Evolutionary conservation across 2,888 invertebrate species (phyloP).

Genomic region (Rutpela maculata): DNA sequence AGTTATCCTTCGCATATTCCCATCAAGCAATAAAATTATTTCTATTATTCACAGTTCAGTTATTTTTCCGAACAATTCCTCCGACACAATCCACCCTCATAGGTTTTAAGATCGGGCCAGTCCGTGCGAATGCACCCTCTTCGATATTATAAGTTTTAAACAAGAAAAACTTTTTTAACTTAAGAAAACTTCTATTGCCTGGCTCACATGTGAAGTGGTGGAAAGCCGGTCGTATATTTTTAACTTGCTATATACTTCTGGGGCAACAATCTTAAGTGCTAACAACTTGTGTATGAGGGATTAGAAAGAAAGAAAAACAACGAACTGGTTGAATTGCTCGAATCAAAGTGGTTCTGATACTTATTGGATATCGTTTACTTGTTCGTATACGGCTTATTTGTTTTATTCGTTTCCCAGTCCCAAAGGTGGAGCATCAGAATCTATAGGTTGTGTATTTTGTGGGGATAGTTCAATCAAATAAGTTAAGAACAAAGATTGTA

Average conservation of each 20-base stretch:
- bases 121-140: neutral
- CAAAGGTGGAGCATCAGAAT: too few relatives aligned
- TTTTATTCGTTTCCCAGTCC: too few relatives aligned
- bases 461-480: too few relatives aligned
- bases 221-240: constrained; percentile 2
- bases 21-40: neutral
- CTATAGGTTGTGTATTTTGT: too few relatives aligned
- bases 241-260: neutral
- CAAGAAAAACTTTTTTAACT: constrained; percentile 14
- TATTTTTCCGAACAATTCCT: neutral
- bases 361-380: neutral
- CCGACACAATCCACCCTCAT: neutral
- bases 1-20: neutral
- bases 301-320: neutral
- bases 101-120: neutral
- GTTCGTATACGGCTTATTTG: too few relatives aligned
- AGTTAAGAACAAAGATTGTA: too few relatives aligned
- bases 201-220: constrained; percentile 7
- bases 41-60: constrained; percentile 5
- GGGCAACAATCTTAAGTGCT: neutral
- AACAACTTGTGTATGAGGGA: constrained; percentile 6
- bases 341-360: neutral
- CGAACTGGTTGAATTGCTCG: neutral
- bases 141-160: neutral
- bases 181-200: neutral